A percentile compares a stretch with the other conserved stretches of the same genome.
Conservation (phyloP, 1,140 invertebrate species). For the Battus philenor region DNA sequence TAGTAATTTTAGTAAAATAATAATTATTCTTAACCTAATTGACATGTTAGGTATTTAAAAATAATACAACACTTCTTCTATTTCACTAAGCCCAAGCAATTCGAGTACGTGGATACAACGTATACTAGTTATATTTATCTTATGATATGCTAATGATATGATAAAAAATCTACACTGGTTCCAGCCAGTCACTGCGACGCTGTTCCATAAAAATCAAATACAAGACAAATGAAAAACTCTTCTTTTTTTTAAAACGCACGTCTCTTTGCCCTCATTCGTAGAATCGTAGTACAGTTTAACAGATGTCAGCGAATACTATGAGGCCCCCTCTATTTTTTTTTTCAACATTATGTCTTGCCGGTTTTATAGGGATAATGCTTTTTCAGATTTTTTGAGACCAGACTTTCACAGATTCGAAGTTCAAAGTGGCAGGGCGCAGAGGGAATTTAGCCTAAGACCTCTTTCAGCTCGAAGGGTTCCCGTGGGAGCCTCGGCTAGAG, state of each 20-base stretch:
- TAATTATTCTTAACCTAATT: neutral
- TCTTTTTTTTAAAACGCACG: no score
- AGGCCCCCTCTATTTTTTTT: no score
- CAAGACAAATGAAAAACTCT: no score
- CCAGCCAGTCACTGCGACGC: slow-evolving; percentile 43
- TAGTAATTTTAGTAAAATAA: neutral
- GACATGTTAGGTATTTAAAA: neutral
- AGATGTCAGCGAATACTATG: no score
- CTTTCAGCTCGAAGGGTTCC: no score
- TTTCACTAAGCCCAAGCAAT: slow-evolving; percentile 6
- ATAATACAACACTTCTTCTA: neutral
- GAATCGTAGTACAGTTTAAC: no score
- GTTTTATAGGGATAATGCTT: no score
- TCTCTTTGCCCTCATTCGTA: no score
- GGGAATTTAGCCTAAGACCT: no score
- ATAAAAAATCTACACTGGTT: slow-evolving; percentile 67
- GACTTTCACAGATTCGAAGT: neutral
- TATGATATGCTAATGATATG: slow-evolving; percentile 72
- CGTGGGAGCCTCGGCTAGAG: no score
- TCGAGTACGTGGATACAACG: slow-evolving; percentile 13
- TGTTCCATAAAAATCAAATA: slow-evolving; percentile 33
- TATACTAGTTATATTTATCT: slow-evolving; percentile 29
- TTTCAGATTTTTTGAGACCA: neutral
- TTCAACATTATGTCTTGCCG: no score
- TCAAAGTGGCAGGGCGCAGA: no score